Evolutionary conservation across 1,140 invertebrate genomes (phyloP), one percentile per base, ranked within the genome.

Genomic region (Pararge aegeria): DNA sequence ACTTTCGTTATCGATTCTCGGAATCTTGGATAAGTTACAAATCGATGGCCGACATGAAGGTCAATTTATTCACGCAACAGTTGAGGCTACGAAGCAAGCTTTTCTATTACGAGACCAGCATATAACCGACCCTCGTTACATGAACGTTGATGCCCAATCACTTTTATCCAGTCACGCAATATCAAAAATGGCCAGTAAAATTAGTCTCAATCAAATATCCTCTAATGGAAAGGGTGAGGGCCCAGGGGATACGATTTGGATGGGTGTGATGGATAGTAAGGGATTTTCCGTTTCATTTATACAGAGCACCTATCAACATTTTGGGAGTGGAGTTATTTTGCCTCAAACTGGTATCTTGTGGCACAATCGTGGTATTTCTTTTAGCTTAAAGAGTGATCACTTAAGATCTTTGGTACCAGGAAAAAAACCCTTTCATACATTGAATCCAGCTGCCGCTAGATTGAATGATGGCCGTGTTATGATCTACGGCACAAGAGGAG

Each of bases 261-360:
- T 89, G 70, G 86, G 83, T 30, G 71, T 78, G 29, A 87, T 89
- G 86, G 86, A 89, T 61, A 70, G 65, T 18, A 77, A 75, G 72
- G 86, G 86, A 5, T 89, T 78, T 66, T 87, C 79, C 15, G 83
- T 89, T 52, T 87, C 86, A 51, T 89, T 80, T 68, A 89, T 89
- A 54, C 86, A 87, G 64, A 89, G 86, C 30, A 52, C 80, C 38
- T 89, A 81, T 40, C 71, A 83, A 64, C 12, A 51, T 34, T 89
- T 77, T 61, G 86, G 83, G 3, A 87, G 86, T 63, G 72, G 76
- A 5, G 66, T 87, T 12, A 58, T 89, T 46, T 62, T 89, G 42
- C 86, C 86, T 0, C 58, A 67, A 29, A 86, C 83, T 52, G 86
- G 86, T 38, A 83, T 89, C 58, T 56, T 84, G 7, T 87, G 83